Base-by-base conservation (phyloP, 2,888 invertebrate species). In the Microctonus aethiopoides region DNA sequence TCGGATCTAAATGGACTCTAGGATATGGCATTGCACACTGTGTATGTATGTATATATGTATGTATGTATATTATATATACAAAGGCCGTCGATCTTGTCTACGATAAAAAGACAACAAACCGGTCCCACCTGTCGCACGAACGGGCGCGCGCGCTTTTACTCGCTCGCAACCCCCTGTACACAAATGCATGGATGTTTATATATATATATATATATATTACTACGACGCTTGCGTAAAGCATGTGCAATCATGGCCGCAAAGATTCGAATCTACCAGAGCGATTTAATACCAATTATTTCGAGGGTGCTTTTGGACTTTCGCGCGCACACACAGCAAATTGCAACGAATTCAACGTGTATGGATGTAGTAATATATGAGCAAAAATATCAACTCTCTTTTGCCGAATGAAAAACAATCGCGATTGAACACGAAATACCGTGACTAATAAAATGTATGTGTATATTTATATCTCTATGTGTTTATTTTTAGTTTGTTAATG, bases 251-350 rank as follows among this genome's bases (percentile, higher is more conserved):
- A 76, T 74, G 70, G 57, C 72, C 60, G 39, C 59, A 39, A 63
- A 76, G 79, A 7, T 82, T 83, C 77, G 76, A 75, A 82, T 82
- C 80, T 79, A 71, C 76, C 32, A 65, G 71, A 70, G 76, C 81
- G 80, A 82, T 83, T 84, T 83, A 83, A 81, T 80, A 78, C 78
- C 80, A 84, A 84, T 84, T 83, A 83, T 78, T 76, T 74, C 65
- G 67, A 72, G 71, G 72, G 76, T 76, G 73, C 72, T 74, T 69
- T 75, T 62, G 16, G 46, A 6, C n/a, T 76, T 74, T 76, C 70
- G 71, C 71, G 16, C 46, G 69, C 71, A 67, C 29, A 29, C 68
- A 64, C 34, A 20, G 77, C 78, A 82, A 84, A 81, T 83, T 80
- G 79, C 77, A 78, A 79, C 79, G 79, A 83, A 83, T 76, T 74